Conservation (phyloP, 2,113 vertebrate genomes). For the Clarias gariepinus region DNA sequence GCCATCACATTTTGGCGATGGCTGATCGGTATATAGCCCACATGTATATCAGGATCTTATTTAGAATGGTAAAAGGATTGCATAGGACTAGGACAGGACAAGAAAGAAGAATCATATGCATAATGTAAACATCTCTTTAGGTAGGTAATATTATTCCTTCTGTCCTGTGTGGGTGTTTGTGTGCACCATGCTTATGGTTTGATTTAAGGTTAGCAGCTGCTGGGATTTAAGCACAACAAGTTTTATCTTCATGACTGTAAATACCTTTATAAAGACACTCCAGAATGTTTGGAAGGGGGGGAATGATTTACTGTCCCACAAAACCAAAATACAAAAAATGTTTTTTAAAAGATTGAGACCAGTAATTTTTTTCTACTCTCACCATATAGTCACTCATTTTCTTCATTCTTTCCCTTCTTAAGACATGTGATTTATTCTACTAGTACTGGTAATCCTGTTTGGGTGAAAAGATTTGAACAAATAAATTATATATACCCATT, state of each 20-base stretch:
- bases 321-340: neutral
- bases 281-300: slow-evolving; percentile 9
- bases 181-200: neutral
- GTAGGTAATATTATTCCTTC: neutral
- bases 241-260: slow-evolving; percentile 34
- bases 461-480: neutral
- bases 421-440: slow-evolving; percentile 14
- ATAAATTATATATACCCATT: neutral
- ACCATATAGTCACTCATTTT: slow-evolving; percentile 8
- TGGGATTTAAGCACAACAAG: slow-evolving; percentile 2
- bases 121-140: neutral
- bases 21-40: neutral
- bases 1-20: too few relatives aligned
- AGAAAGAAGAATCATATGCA: neutral
- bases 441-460: neutral
- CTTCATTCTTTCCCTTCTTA: slow-evolving; percentile 4
- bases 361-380: slow-evolving; percentile 16
- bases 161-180: neutral
- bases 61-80: neutral
- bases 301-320: slow-evolving; percentile 14
- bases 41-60: neutral
- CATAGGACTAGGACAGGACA: neutral
- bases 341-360: neutral
- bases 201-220: slow-evolving; percentile 14
- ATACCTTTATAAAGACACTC: slow-evolving; percentile 15